Evolutionary conservation across 1,140 invertebrate species (phyloP), one percentile per base, ranked within the genome.

Genomic region (Streblospio benedicti): DNA sequence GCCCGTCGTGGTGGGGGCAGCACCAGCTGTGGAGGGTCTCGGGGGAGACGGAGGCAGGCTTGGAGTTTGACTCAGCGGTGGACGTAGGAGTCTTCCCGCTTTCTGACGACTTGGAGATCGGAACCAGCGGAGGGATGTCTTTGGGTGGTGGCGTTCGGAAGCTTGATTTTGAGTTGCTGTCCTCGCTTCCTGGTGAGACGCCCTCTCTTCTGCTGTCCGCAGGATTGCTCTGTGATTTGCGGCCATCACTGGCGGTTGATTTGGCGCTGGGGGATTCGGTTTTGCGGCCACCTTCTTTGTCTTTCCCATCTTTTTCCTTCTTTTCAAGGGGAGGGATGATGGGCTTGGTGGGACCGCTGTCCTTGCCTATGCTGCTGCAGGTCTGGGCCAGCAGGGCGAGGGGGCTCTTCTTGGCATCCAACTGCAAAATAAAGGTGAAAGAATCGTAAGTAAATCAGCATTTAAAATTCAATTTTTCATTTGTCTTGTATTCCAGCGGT

Each of bases 331-430:
- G 67, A 41, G 72, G 72, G 51, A 73, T 72, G n/a, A 75, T 73
- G 20, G 68, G 63, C 50, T 74, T 74, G 55, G 71, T 68, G 14
- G 6, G 6, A 9, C 25, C 25, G 28, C 89, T 85, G 75, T 97
- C 94, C 1, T 92, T 92, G 23, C 94, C 94, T 65, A 97, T 97
- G 75, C 95, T 94, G 72, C 90, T 94, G 81, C 95, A 98, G 28
- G 94, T 98, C 80, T 97, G 93, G 25, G 93, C 94, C 73, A 98
- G 80, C 49, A 98, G 79, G 20, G 94, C 94, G 71, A 98, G 78
- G 0, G 95, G 94, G 81, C 92, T 96, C 79, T 97, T 97, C 81
- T 97, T 97, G 56, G 92, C 89, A 74, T 97, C 93, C 85, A 96
- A 85, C 93, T 97, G 85, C 67, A 88, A 87, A 76, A 80, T 83